Base-by-base conservation (phyloP, 2,888 invertebrate genomes). In the Brachyptera putata region DNA sequence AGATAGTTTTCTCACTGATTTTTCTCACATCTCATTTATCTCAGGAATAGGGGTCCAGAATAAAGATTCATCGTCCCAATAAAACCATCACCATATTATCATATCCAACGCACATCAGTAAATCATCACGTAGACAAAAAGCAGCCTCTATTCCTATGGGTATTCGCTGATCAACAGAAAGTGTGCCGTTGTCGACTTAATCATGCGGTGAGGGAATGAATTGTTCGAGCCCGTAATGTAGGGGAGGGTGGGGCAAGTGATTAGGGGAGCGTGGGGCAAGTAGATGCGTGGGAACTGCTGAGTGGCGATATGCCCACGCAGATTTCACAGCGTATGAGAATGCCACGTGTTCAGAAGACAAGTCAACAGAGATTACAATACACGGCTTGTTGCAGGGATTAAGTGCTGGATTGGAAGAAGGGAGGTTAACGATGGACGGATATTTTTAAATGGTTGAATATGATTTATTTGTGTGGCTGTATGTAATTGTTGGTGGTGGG, bases 71-170 rank as follows among this genome's bases (percentile, higher is more conserved):
- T n/a, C n/a, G n/a, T n/a, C n/a, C n/a, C n/a, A n/a, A n/a, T n/a
- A n/a, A n/a, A n/a, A n/a, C n/a, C n/a, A n/a, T n/a, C n/a, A n/a
- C n/a, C n/a, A n/a, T n/a, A n/a, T n/a, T n/a, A n/a, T n/a, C n/a
- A n/a, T n/a, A n/a, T n/a, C n/a, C n/a, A n/a, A n/a, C n/a, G n/a
- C n/a, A n/a, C n/a, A n/a, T n/a, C n/a, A n/a, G n/a, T n/a, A n/a
- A n/a, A n/a, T n/a, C n/a, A n/a, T n/a, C n/a, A n/a, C n/a, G n/a
- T n/a, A n/a, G n/a, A n/a, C n/a, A n/a, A n/a, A n/a, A n/a, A n/a
- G n/a, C n/a, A n/a, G n/a, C n/a, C n/a, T n/a, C n/a, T 30, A 46
- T 21, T 46, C 46, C 46, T 46, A 46, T 46, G 46, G 46, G 46
- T 24, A 46, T 46, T 46, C 46, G 22, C 30, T 5, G 7, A 30